Base-by-base conservation (phyloP, 2,113 vertebrate species). In the Brachyistius frenatus region DNA sequence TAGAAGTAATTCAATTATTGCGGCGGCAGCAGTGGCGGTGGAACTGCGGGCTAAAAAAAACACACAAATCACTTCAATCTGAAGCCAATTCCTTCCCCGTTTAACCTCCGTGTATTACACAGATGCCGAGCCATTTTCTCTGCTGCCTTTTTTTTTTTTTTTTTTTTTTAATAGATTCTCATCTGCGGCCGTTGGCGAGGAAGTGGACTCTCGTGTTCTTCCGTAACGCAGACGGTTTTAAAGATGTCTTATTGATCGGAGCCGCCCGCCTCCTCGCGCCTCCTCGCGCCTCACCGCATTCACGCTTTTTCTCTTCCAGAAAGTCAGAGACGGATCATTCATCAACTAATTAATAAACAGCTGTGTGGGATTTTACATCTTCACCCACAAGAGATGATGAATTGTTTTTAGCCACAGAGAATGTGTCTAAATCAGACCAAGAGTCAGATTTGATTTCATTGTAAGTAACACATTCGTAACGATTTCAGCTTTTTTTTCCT, bases 11-110 rank as follows among this genome's bases (percentile, higher is more conserved):
- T 90, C 60, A 92, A 92, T 92, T 88, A 90, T 78, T 84, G 79
- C 73, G 39, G 76, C n/a, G 0, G 83, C 5, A 63, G 78, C 55
- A 14, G 65, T 68, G 71, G 76, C 55, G 16, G 65, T 68, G 71
- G 76, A 85, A 89, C 90, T 87, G 54, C 50, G n/a, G 84, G 84
- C 86, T 89, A 87, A 80, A 88, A 88, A 87, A 80, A 88, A 88
- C 86, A 88, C 76, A 89, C 83, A 88, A 89, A 92, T 92, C 89
- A 86, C 80, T 80, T 73, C 84, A 87, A 87, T 90, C 87, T 90
- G 62, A 78, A 90, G 83, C 85, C 87, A 86, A 88, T 84, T 90
- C 87, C 78, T 85, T 73, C 78, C 85, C 23, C 83, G 10, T 82
- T 89, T 90, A 90, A 89, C 90, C 88, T 80, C 83, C 1, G 16